A percentile compares a stretch with the other conserved stretches of the same genome.
Evolutionary conservation across 2,888 invertebrate genomes (phyloP).

Genomic region (Plagodis pulveraria): DNA sequence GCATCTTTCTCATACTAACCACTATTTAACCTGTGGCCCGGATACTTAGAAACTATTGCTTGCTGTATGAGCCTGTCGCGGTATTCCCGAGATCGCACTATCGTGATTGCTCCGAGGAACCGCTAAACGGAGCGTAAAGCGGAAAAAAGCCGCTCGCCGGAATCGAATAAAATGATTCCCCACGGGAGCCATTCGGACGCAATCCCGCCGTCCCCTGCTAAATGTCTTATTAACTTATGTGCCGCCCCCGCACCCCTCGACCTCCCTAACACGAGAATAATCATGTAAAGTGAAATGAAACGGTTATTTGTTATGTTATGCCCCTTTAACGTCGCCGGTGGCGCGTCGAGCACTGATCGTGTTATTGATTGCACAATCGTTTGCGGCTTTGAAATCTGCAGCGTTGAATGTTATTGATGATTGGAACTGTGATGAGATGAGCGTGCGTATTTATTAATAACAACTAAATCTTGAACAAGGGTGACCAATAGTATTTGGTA

Average conservation of each 20-base stretch:
- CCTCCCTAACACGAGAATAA: slow-evolving; percentile 78
- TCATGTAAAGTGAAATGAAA: slow-evolving; percentile 85
- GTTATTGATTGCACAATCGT: slow-evolving; percentile 71
- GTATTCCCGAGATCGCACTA: slow-evolving; percentile 50
- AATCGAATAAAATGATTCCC: slow-evolving; percentile 91
- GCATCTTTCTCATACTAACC: slow-evolving; percentile 10
- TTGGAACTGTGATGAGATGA: slow-evolving; percentile 33
- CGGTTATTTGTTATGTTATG: slow-evolving; percentile 83
- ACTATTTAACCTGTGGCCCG: slow-evolving; percentile 7
- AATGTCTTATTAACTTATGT: slow-evolving; percentile 85
- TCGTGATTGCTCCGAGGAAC: slow-evolving; percentile 69
- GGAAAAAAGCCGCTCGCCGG: slow-evolving; percentile 84
- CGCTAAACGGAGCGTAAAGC: slow-evolving; percentile 83
- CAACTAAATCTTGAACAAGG: no score
- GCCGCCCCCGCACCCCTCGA: slow-evolving; percentile 62
- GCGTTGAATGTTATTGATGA: slow-evolving; percentile 30
- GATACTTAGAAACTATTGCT: slow-evolving; percentile 16
- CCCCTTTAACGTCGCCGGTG: slow-evolving; percentile 63
- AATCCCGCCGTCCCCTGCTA: slow-evolving; percentile 85
- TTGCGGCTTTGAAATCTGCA: slow-evolving; percentile 56
- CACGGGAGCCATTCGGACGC: slow-evolving; percentile 89
- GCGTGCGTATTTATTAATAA: slow-evolving; percentile 14
- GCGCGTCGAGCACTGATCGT: slow-evolving; percentile 65
- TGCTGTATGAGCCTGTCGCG: slow-evolving; percentile 29
- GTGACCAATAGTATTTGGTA: no score